Evolutionary conservation across 2,888 invertebrate species (phyloP).

Genomic region (Gymnoscelis rufifasciata): DNA sequence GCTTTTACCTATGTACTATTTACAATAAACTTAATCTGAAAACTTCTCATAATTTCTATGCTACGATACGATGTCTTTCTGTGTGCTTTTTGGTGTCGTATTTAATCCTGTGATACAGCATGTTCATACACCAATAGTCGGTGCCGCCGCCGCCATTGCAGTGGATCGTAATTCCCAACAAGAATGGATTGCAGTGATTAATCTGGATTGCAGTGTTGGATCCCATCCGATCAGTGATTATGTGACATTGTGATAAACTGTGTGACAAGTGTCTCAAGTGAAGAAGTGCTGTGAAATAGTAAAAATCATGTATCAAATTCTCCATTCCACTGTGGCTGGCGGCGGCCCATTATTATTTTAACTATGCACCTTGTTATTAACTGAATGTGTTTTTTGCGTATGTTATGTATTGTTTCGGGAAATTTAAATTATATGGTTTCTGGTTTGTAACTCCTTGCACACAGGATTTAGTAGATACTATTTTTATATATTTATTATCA

Average conservation of each 20-base stretch:
- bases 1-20: no score
- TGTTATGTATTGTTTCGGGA: slow-evolving; percentile 6
- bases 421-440: not conserved
- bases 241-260: slow-evolving; percentile 62
- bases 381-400: slow-evolving; percentile 44
- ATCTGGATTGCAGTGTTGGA: slow-evolving; percentile 76
- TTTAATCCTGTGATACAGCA: slow-evolving; percentile 32
- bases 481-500: no score
- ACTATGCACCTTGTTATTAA: slow-evolving; percentile 64
- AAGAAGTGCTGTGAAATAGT: slow-evolving; percentile 54
- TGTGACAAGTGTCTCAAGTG: slow-evolving; percentile 58
- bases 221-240: slow-evolving; percentile 39
- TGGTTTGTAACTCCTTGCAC: no score
- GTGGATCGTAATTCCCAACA: slow-evolving; percentile 32
- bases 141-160: slow-evolving; percentile 68
- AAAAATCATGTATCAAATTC: slow-evolving; percentile 9
- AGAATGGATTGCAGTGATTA: slow-evolving; percentile 74
- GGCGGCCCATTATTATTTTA: slow-evolving; percentile 60
- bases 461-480: no score
- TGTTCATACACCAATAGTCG: slow-evolving; percentile 28
- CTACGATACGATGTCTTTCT: slow-evolving; percentile 26
- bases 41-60: not conserved
- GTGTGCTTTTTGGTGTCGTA: slow-evolving; percentile 27
- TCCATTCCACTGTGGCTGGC: slow-evolving; percentile 52
- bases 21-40: no score